Evolutionary conservation across 2,113 vertebrate genomes (phyloP).

Genomic region (Caranx ignobilis): DNA sequence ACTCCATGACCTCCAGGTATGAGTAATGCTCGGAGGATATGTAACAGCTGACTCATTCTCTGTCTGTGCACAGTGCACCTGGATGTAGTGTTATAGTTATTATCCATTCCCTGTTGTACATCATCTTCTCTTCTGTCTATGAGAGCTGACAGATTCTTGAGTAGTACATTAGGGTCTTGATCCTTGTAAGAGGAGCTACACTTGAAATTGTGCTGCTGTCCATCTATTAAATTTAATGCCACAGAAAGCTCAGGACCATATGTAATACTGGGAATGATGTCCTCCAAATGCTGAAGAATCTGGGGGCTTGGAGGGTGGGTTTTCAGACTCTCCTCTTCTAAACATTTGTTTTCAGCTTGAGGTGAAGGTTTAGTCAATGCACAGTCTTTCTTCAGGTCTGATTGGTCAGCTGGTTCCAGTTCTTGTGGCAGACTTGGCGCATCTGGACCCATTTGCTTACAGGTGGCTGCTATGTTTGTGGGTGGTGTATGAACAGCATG

Average conservation of each 20-base stretch:
- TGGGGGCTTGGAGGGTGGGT: conserved; percentile 37
- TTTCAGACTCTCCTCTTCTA: background rate
- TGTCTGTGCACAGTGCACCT: conserved; percentile 71
- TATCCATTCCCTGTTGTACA: background rate
- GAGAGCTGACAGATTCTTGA: conserved; percentile 69
- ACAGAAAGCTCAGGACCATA: conserved; percentile 80
- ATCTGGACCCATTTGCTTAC: conserved; percentile 7
- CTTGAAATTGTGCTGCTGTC: conserved; percentile 41
- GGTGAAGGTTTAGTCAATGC: conserved; percentile 1
- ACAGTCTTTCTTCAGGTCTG: background rate
- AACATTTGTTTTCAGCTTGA: conserved; percentile 4
- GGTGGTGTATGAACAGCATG: background rate
- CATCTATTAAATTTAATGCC: background rate
- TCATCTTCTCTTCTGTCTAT: conserved; percentile 56
- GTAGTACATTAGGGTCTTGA: conserved; percentile 66
- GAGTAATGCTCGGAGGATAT: conserved; percentile 81
- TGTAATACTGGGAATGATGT: conserved; percentile 55
- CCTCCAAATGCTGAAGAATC: conserved; percentile 59
- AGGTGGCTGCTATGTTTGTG: background rate
- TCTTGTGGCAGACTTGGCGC: conserved; percentile 15
- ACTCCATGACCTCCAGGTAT: conserved; percentile 84
- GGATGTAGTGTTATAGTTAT: conserved; percentile 15
- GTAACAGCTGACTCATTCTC: conserved; percentile 82
- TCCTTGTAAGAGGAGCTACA: conserved; percentile 75
- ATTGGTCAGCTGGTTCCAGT: conserved; percentile 10